These are phyloP conservation scores for Stomatorhinus ivindoensis DNA, from an alignment of 2,113 vertebrate species.

Conservation along the genomic window DNA sequence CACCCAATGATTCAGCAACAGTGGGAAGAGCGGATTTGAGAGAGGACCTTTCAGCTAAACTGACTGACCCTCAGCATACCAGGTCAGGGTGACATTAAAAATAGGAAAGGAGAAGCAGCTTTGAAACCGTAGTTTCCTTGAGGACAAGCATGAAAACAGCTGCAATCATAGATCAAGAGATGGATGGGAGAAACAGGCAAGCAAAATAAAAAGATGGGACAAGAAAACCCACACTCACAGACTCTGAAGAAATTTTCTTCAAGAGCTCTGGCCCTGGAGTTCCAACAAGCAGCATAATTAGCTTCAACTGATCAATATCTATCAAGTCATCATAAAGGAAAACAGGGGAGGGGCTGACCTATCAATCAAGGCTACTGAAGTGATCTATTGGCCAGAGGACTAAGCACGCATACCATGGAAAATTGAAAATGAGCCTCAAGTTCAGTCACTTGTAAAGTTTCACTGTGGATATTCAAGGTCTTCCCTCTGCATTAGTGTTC, in stretches of 20 bases:
- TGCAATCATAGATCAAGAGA: neutral
- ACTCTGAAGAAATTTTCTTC: slow-evolving; percentile 97
- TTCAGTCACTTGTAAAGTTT: neutral
- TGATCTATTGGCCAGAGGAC: neutral
- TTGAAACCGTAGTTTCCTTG: neutral
- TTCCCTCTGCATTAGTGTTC: neutral
- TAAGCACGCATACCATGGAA: neutral
- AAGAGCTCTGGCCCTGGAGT: slow-evolving; percentile 89
- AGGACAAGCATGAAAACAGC: neutral
- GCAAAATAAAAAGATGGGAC: slow-evolving; percentile 49
- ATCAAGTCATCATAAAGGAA: slow-evolving; percentile 92
- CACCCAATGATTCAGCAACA: neutral
- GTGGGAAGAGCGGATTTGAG: neutral
- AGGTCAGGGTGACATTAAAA: neutral
- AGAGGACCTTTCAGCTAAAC: neutral
- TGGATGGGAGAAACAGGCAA: neutral
- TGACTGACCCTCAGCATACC: neutral
- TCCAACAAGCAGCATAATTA: slow-evolving; percentile 93
- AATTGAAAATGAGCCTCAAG: neutral
- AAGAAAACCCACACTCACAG: slow-evolving; percentile 79
- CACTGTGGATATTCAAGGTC: neutral
- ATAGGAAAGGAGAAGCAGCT: neutral
- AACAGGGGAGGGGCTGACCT: slow-evolving; percentile 58
- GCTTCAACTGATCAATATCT: slow-evolving; percentile 99
- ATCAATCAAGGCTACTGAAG: neutral